Conservation (phyloP, 2,113 vertebrate genomes). For the Budorcas taxicolor region DNA sequence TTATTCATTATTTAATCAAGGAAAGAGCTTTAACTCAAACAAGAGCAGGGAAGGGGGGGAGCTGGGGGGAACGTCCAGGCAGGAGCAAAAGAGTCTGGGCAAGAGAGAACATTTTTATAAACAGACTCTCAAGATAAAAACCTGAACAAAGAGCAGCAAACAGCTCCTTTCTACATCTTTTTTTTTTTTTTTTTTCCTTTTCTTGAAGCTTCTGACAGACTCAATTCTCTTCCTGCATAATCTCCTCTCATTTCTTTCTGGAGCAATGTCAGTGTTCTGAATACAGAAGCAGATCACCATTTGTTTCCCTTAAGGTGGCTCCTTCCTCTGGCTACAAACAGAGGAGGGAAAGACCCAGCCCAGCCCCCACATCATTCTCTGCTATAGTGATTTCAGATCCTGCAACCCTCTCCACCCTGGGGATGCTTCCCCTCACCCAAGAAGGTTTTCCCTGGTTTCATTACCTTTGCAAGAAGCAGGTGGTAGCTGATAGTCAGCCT, state of each 20-base stretch:
- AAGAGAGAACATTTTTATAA: slow-evolving; percentile 48
- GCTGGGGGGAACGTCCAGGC: not conserved
- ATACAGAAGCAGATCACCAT: slow-evolving; percentile 6
- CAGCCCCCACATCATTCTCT: not conserved
- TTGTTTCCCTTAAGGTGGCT: not conserved
- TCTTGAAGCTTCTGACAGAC: slow-evolving; percentile 56
- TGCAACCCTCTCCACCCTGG: not conserved
- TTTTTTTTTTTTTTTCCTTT: not conserved
- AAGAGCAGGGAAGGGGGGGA: not conserved
- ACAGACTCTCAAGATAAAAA: slow-evolving; percentile 63
- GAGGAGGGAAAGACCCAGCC: not conserved
- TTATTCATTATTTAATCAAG: slow-evolving; percentile 69
- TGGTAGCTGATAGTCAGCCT: not conserved
- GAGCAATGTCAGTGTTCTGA: slow-evolving; percentile 9
- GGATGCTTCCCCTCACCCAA: not conserved
- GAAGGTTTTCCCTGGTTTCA: not conserved
- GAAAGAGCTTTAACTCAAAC: slow-evolving; percentile 62
- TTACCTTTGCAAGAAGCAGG: not conserved
- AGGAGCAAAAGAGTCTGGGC: not conserved
- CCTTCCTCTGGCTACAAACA: not conserved
- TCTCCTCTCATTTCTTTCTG: slow-evolving; percentile 50
- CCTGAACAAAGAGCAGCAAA: slow-evolving; percentile 64
- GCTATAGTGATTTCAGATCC: not conserved
- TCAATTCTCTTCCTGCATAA: slow-evolving; percentile 53
- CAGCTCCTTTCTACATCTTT: slow-evolving; percentile 22